These are phyloP conservation scores for Eulemur rubriventer DNA, from an alignment of 2,797 vertebrate species.

Conservation along the genomic window DNA sequence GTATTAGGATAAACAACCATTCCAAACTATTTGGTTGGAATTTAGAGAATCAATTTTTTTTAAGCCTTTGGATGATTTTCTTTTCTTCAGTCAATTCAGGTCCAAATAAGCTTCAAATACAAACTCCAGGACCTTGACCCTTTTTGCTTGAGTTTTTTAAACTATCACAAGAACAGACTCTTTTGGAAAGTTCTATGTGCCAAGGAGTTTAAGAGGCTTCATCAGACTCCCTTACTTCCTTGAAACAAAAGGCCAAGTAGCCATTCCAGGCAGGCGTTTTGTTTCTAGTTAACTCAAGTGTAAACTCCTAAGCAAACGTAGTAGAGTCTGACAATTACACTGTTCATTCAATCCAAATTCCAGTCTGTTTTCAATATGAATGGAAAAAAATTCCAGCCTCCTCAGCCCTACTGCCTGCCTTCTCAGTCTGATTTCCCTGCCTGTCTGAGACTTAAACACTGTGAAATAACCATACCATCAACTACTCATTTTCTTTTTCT, in stretches of 20 bases:
- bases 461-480: neutral
- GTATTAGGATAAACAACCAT: conserved; percentile 66
- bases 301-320: neutral
- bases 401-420: neutral
- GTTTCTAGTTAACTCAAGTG: neutral
- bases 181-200: neutral
- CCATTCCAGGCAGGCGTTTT: neutral
- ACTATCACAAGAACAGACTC: neutral
- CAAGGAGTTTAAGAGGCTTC: neutral
- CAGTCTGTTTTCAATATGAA: neutral
- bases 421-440: neutral
- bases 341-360: neutral
- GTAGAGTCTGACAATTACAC: neutral
- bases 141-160: neutral
- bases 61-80: conserved; percentile 58
- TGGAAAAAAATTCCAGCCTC: neutral
- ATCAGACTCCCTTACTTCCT: neutral
- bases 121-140: neutral
- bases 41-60: conserved; percentile 67
- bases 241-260: neutral
- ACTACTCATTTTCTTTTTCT: neutral
- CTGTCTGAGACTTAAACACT: neutral
- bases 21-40: conserved; percentile 65
- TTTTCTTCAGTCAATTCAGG: conserved; percentile 49
- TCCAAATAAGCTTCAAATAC: conserved; percentile 55